Base-by-base conservation (phyloP, 35 echinoderm and acorn worm genomes). In the Patiria miniata region DNA sequence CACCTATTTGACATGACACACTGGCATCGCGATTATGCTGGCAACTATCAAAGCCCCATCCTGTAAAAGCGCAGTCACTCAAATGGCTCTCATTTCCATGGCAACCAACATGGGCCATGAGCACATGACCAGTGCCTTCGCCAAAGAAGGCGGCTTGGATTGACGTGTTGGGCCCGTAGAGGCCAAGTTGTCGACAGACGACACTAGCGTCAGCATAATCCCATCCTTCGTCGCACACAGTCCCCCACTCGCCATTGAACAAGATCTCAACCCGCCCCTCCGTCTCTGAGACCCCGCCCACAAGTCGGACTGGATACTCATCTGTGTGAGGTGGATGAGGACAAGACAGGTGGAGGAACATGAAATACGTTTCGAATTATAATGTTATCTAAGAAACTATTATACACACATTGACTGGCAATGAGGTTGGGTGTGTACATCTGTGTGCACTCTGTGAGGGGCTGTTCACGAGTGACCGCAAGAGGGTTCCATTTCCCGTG, bases 251-350 rank as follows among this genome's bases (percentile, higher is more conserved):
- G 33, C 81, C 81, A 1, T 77, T 81, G 56, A 57, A 76, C 38
- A 73, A 76, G 8, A 90, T 69, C 57, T 90, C 88, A 7, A 90
- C 88, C 6, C 88, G 88, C 50, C 88, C 88, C 55, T 90, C 88
- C 51, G 58, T 33, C 26, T 84, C 61, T 22, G 47, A 77, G 19
- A 36, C 7, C 5, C 89, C 89, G 39, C 69, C 82, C 18, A 85
- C 89, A 0, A 91, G 81, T 8, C 89, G 61, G 10, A 91, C 61
- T 12, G 42, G 42, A 47, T 47, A 47, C 7, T 40, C 39, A 42
- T 81, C 78, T 78, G 77, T 77, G n/a, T n/a, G n/a, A n/a, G n/a
- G n/a, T n/a, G n/a, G n/a, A n/a, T n/a, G n/a, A n/a, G n/a, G n/a
- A n/a, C n/a, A n/a, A n/a, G n/a, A n/a, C n/a, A n/a, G n/a, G n/a